phyloP scores from a whole-genome alignment of 1,140 invertebrate species.

The Drosophila elegans region DNA sequence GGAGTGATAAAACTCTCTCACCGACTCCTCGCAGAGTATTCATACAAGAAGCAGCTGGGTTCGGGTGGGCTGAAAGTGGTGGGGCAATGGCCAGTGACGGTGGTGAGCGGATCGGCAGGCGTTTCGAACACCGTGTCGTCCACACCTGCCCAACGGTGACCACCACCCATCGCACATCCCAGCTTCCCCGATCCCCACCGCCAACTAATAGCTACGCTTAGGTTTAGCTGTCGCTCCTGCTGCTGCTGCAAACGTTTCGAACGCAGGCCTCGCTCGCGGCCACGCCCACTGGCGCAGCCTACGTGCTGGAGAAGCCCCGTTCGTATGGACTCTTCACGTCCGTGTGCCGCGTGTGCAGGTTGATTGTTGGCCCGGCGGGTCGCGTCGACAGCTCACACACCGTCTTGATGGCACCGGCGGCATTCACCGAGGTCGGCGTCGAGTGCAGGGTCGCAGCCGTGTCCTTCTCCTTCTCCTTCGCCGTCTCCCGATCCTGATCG shows the following conservation, averaged over 20 bases:
- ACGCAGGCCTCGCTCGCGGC: slow-evolving; percentile 59
- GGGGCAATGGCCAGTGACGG: neutral
- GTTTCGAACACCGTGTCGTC: slow-evolving; percentile 64
- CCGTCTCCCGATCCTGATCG: slow-evolving; percentile 23
- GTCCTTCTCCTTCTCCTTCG: slow-evolving; percentile 47
- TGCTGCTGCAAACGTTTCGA: slow-evolving; percentile 61
- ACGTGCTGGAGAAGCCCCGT: slow-evolving; percentile 75
- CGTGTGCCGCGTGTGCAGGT: slow-evolving; percentile 80
- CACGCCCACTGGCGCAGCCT: slow-evolving; percentile 51
- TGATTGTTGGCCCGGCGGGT: slow-evolving; percentile 76
- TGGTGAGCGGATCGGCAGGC: slow-evolving; percentile 32
- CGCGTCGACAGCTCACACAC: slow-evolving; percentile 79
- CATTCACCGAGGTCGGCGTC: slow-evolving; percentile 52
- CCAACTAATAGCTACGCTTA: slow-evolving; percentile 80
- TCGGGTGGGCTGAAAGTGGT: slow-evolving; percentile 4
- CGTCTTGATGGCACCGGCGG: slow-evolving; percentile 80
- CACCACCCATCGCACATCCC: slow-evolving; percentile 4
- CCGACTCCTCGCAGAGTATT: slow-evolving; percentile 81
- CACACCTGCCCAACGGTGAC: slow-evolving; percentile 9
- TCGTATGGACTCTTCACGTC: slow-evolving; percentile 80
- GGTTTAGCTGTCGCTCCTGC: slow-evolving; percentile 75
- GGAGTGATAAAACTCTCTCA: slow-evolving; percentile 83
- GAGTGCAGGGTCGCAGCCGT: slow-evolving; percentile 39
- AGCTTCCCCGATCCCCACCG: slow-evolving; percentile 27
- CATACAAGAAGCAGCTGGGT: slow-evolving; percentile 61